Conservation (phyloP, 1,140 invertebrate species). For the Sycobia sp. region DNA sequence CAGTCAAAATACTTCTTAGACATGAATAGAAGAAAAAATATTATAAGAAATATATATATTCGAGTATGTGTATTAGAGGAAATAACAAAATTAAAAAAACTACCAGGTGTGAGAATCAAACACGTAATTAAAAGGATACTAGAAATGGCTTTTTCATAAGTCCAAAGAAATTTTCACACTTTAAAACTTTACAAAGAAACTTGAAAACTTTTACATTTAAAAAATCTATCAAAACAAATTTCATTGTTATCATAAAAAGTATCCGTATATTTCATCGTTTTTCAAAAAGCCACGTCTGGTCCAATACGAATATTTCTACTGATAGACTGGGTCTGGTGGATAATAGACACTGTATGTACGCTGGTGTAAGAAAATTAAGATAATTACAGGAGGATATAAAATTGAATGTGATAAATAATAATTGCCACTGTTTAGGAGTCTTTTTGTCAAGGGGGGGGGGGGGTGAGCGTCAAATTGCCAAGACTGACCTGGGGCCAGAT, state of each 20-base stretch:
- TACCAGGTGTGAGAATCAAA: conserved; percentile 14
- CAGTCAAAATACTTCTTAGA: not conserved
- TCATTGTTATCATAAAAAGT: too few relatives aligned
- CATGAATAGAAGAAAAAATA: conserved; percentile 3
- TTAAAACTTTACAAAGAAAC: too few relatives aligned
- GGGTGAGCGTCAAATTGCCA: conserved; percentile 12
- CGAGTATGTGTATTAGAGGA: not conserved
- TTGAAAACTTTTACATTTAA: too few relatives aligned
- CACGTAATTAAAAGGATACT: not conserved
- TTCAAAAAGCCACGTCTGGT: not conserved
- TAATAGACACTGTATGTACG: conserved; percentile 5
- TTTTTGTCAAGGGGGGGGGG: not conserved
- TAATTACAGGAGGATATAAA: not conserved
- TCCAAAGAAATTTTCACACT: too few relatives aligned
- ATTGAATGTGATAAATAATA: conserved; percentile 1
- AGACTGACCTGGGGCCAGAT: conserved; percentile 47
- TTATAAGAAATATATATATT: too few relatives aligned
- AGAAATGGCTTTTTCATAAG: not conserved
- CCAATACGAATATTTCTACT: conserved; percentile 6
- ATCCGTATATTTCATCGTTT: too few relatives aligned
- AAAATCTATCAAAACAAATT: too few relatives aligned
- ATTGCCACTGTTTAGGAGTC: too few relatives aligned
- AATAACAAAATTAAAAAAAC: conserved; percentile 13
- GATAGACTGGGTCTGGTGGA: not conserved
- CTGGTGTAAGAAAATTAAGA: not conserved